Conservation (phyloP, 2,797 vertebrate species). For the Diplodus sargus region DNA sequence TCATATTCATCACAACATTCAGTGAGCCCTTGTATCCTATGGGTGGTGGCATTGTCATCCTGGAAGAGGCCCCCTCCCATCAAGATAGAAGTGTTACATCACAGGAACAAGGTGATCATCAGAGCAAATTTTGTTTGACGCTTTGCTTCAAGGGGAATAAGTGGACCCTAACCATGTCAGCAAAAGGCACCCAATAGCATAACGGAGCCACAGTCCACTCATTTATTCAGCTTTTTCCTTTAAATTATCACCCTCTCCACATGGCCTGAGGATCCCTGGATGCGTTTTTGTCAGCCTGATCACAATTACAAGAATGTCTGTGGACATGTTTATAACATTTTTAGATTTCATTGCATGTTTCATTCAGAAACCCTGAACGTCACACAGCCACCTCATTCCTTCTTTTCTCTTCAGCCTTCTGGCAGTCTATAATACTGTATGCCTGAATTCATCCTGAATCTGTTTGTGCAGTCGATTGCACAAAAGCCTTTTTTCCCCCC, state of each 20-base stretch:
- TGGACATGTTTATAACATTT: constrained; percentile 8
- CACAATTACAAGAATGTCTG: constrained; percentile 11
- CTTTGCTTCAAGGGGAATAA: too few relatives aligned
- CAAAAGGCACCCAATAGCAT: too few relatives aligned
- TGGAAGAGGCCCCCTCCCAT: too few relatives aligned
- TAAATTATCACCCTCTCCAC: not conserved
- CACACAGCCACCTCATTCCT: not conserved
- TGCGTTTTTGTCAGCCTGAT: constrained; percentile 1
- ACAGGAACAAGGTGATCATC: too few relatives aligned
- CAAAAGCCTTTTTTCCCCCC: constrained; percentile 2
- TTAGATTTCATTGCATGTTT: not conserved
- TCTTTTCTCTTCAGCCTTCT: constrained; percentile 29
- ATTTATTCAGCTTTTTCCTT: too few relatives aligned
- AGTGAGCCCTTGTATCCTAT: too few relatives aligned
- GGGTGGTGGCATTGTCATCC: too few relatives aligned
- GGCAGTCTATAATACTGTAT: constrained; percentile 22
- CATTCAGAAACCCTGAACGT: constrained; percentile 18
- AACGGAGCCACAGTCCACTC: too few relatives aligned
- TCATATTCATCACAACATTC: too few relatives aligned
- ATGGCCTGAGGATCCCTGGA: constrained; percentile 14
- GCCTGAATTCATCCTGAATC: constrained; percentile 41
- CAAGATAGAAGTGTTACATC: too few relatives aligned
- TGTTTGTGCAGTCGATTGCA: constrained; percentile 37
- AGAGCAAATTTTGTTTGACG: too few relatives aligned
- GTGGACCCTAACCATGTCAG: too few relatives aligned